These are phyloP conservation scores for Hoplias malabaricus DNA, from an alignment of 2,113 vertebrate species.

Conservation along the genomic window DNA sequence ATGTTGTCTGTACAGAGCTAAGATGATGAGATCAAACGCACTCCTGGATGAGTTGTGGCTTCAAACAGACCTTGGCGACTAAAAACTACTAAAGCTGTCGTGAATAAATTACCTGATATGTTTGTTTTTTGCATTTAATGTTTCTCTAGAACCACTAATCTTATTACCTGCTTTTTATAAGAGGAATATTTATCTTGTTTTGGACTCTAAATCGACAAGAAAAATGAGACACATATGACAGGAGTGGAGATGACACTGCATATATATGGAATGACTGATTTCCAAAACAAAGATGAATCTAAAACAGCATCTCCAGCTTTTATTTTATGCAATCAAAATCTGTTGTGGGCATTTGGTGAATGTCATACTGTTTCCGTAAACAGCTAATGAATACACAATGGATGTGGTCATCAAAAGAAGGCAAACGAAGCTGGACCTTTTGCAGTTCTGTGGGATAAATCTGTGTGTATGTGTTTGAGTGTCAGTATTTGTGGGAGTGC, in stretches of 20 bases:
- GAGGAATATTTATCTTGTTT: neutral
- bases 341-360: slow-evolving; percentile 12
- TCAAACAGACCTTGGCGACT: neutral
- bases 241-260: neutral
- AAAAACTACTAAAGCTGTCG: neutral
- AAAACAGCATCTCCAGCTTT: neutral
- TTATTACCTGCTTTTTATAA: no score
- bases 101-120: slow-evolving; percentile 2
- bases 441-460: neutral
- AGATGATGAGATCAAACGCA: slow-evolving; percentile 29
- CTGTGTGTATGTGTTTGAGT: neutral
- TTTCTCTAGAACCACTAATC: neutral
- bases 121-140: neutral
- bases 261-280: slow-evolving; percentile 15
- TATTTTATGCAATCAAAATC: slow-evolving; percentile 23
- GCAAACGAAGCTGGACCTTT: neutral
- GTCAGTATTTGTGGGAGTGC: neutral
- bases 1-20: slow-evolving; percentile 8
- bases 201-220: neutral
- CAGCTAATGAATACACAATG: slow-evolving; percentile 6
- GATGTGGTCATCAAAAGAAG: neutral
- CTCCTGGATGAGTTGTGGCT: slow-evolving; percentile 5
- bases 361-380: slow-evolving; percentile 9
- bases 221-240: neutral
- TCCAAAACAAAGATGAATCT: slow-evolving; percentile 13